phyloP scores from a whole-genome alignment of 2,113 vertebrate genomes.

The Condylura cristata region DNA sequence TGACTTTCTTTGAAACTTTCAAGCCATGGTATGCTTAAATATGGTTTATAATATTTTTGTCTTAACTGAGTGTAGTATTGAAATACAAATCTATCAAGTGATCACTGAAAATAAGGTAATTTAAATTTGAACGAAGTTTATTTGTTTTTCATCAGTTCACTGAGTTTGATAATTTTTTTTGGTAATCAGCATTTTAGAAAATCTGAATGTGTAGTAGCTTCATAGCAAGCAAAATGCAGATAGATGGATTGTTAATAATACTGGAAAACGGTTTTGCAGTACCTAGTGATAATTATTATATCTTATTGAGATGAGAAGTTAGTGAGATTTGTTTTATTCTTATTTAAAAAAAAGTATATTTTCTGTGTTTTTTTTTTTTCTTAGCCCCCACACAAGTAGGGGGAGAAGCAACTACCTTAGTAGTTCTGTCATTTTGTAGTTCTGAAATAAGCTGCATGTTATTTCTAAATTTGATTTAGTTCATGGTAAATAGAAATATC shows the following conservation, averaged over 20 bases:
- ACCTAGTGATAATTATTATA: not conserved
- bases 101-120: not conserved
- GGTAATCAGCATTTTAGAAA: constrained; percentile 45
- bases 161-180: constrained; percentile 29
- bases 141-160: not conserved
- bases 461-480: constrained; percentile 46
- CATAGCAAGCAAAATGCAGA: not conserved
- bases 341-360: not conserved
- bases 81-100: not conserved
- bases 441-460: constrained; percentile 24
- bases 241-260: constrained; percentile 11
- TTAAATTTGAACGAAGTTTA: not conserved
- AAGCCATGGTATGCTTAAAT: not conserved
- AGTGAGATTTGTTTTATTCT: not conserved
- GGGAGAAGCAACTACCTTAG: not conserved
- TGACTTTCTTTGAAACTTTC: not conserved
- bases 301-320: not conserved
- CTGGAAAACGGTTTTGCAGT: not conserved
- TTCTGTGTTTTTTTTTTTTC: not conserved
- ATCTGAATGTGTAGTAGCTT: constrained; percentile 31
- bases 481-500: constrained; percentile 18
- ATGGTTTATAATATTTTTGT: not conserved
- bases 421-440: not conserved
- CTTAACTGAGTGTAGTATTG: not conserved
- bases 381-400: not conserved